Percentiles rank a stretch among this genome's conserved stretches.
phyloP scores from a whole-genome alignment of 2,113 vertebrate genomes.

The Melanerpes aurifrons region DNA sequence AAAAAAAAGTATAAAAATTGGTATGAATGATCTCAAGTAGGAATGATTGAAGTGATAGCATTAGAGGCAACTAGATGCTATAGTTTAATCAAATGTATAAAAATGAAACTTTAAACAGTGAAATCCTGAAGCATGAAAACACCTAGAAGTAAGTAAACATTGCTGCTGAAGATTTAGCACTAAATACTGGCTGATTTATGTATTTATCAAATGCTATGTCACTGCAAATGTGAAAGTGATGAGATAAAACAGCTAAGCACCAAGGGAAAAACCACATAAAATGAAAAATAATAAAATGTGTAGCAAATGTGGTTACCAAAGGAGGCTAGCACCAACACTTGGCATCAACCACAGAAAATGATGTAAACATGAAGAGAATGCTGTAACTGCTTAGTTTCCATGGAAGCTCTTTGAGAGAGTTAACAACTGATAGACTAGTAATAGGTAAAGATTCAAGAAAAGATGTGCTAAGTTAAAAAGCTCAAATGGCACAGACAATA shows the following conservation, averaged over 20 bases:
- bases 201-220: background rate
- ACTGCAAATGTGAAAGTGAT: slow-evolving; percentile 24
- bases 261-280: slow-evolving; percentile 22
- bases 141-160: slow-evolving; percentile 2
- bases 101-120: slow-evolving; percentile 35
- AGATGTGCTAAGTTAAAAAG: background rate
- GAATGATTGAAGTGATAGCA: slow-evolving; percentile 20
- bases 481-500: background rate
- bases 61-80: background rate
- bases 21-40: slow-evolving; percentile 13
- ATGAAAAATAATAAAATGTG: background rate
- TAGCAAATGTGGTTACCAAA: background rate
- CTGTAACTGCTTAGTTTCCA: background rate
- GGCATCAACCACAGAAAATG: background rate
- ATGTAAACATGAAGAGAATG: background rate
- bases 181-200: slow-evolving; percentile 42
- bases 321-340: background rate
- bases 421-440: background rate
- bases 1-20: background rate
- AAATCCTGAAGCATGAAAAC: slow-evolving; percentile 41
- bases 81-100: slow-evolving; percentile 50
- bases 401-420: background rate
- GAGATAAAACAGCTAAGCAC: slow-evolving; percentile 26
- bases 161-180: background rate
- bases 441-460: background rate